Percentiles rank a stretch among this genome's conserved stretches.
Conservation (phyloP, 1,140 invertebrate genomes). For the Dreissena rostriformis region DNA sequence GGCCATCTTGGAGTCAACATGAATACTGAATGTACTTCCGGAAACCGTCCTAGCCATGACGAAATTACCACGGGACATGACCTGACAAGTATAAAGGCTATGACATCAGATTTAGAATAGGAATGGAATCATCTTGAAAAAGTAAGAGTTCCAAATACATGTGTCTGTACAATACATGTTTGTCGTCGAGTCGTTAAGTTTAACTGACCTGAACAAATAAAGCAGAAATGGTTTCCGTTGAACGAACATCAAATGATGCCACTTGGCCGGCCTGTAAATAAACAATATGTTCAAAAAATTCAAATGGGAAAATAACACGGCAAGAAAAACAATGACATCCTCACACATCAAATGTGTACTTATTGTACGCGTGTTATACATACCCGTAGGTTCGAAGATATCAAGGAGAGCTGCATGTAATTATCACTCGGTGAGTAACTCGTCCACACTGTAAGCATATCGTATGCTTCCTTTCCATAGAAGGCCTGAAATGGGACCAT, state of each 20-base stretch:
- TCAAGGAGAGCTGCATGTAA: constrained; percentile 71
- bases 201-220: neutral
- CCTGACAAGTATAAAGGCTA: constrained; percentile 56
- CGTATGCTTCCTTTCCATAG: no score
- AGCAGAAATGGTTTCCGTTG: constrained; percentile 62
- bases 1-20: constrained; percentile 94
- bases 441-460: constrained; percentile 24
- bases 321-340: no score
- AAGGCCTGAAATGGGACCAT: no score
- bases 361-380: neutral
- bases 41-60: constrained; percentile 65
- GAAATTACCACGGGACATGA: constrained; percentile 73
- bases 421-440: constrained; percentile 73
- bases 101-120: neutral
- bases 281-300: no score
- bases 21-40: constrained; percentile 86
- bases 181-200: neutral
- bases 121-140: neutral
- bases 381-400: constrained; percentile 62
- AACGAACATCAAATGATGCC: constrained; percentile 69
- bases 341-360: no score
- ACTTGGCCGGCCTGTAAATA: constrained; percentile 63
- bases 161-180: neutral
- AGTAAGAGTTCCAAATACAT: neutral
- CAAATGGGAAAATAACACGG: no score